These are phyloP conservation scores for Hydrotaea diabolus DNA, from an alignment of 2,888 invertebrate species.

Conservation along the genomic window DNA sequence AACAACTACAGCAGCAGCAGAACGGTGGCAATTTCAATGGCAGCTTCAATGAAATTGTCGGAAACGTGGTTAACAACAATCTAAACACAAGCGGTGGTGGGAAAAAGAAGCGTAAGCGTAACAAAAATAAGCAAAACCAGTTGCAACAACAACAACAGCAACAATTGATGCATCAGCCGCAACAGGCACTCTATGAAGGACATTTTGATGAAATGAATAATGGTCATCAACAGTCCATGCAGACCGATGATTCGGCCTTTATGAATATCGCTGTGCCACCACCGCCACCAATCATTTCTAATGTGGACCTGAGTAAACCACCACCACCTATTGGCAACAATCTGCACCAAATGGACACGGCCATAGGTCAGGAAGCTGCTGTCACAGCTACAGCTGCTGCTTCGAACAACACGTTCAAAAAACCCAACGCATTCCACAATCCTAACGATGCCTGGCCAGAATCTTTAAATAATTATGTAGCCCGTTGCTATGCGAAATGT, in stretches of 20 bases:
- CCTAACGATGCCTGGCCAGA: conserved; percentile 89
- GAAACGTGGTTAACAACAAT: conserved; percentile 82
- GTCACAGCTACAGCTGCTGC: conserved; percentile 1
- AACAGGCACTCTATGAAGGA: conserved; percentile 67
- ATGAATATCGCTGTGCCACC: conserved; percentile 78
- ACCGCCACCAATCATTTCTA: conserved; percentile 72
- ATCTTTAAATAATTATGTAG: conserved; percentile 92
- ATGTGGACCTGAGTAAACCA: conserved; percentile 76
- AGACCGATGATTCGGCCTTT: conserved; percentile 38
- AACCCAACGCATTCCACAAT: conserved; percentile 81
- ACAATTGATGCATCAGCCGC: conserved; percentile 72
- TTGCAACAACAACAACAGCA: conserved; percentile 70
- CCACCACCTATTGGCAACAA: conserved; percentile 75
- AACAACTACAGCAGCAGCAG: too few species aligned
- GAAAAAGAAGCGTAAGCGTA: conserved; percentile 90
- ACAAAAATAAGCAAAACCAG: conserved; percentile 83
- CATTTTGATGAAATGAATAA: conserved; percentile 63
- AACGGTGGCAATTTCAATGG: conserved; percentile 69
- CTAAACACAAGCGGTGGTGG: conserved; percentile 55
- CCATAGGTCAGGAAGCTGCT: conserved; percentile 24
- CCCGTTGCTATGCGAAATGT: conserved; percentile 95
- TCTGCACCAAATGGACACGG: conserved; percentile 32
- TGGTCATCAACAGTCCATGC: conserved; percentile 25
- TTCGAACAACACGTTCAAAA: conserved; percentile 71
- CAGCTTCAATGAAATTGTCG: conserved; percentile 74